These are phyloP conservation scores for Herpetotheres cachinnans DNA, from an alignment of 2,113 vertebrate genomes.

Conservation along the genomic window DNA sequence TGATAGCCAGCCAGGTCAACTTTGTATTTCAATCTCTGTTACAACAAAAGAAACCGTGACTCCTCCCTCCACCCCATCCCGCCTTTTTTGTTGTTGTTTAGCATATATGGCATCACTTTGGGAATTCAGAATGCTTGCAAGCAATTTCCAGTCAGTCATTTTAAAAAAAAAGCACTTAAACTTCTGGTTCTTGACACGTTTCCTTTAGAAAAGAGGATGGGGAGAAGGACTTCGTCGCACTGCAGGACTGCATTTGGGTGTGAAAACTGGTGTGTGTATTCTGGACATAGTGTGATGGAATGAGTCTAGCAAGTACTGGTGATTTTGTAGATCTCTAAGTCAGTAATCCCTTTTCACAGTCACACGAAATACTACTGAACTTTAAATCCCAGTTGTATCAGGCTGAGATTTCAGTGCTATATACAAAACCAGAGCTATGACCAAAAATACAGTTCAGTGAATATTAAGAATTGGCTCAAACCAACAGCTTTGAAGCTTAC, in stretches of 20 bases:
- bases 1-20: background rate
- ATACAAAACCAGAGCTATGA: background rate
- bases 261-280: background rate
- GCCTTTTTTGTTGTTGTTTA: background rate
- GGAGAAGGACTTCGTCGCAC: background rate
- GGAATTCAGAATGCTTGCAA: background rate
- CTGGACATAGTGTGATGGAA: background rate
- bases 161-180: background rate
- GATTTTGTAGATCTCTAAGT: background rate
- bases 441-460: background rate
- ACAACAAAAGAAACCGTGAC: background rate
- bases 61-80: background rate
- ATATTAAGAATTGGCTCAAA: background rate
- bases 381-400: background rate
- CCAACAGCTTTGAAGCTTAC: background rate
- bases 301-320: background rate
- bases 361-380: background rate
- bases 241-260: background rate
- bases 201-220: background rate
- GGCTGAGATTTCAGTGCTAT: background rate
- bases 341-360: background rate
- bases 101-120: background rate
- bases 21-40: background rate
- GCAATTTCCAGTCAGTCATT: background rate
- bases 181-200: background rate